A percentile compares a stretch with the other conserved stretches of the same genome.
phyloP scores from a whole-genome alignment of 2,888 invertebrate genomes.

The Baronia brevicornis region DNA sequence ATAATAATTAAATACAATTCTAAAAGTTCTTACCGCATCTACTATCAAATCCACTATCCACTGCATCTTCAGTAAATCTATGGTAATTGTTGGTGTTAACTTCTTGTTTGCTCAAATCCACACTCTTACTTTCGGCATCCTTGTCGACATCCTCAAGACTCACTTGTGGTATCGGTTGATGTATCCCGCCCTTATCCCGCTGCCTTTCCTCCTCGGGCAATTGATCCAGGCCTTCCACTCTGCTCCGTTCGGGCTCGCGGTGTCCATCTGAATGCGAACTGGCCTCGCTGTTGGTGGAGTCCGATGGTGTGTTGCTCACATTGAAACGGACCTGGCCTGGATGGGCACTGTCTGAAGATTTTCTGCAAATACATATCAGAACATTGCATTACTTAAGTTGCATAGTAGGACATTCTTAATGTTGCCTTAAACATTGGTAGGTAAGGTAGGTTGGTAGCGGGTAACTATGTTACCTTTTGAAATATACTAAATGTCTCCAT shows the following conservation, averaged over 20 bases:
- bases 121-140: too few relatives aligned
- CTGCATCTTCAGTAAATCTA: conserved; percentile 10
- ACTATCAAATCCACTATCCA: conserved; percentile 14
- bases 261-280: conserved; percentile 34
- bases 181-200: conserved; percentile 17
- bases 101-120: too few relatives aligned
- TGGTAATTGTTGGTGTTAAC: conserved; percentile 9
- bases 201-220: conserved; percentile 16
- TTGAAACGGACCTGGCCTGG: conserved; percentile 47
- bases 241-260: conserved; percentile 17
- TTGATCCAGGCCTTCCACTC: conserved; percentile 11
- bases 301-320: conserved; percentile 34
- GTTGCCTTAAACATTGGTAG: too few relatives aligned
- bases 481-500: too few relatives aligned
- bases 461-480: too few relatives aligned
- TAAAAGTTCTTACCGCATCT: conserved; percentile 4
- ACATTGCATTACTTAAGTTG: not conserved
- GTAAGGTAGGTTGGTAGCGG: too few relatives aligned
- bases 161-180: too few relatives aligned
- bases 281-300: conserved; percentile 49
- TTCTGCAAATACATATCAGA: conserved; percentile 25
- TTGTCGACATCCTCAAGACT: too few relatives aligned
- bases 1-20: too few relatives aligned
- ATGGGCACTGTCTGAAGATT: conserved; percentile 34
- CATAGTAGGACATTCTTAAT: too few relatives aligned